phyloP scores from a whole-genome alignment of 2,113 vertebrate genomes.

The Phocoena sinus region DNA sequence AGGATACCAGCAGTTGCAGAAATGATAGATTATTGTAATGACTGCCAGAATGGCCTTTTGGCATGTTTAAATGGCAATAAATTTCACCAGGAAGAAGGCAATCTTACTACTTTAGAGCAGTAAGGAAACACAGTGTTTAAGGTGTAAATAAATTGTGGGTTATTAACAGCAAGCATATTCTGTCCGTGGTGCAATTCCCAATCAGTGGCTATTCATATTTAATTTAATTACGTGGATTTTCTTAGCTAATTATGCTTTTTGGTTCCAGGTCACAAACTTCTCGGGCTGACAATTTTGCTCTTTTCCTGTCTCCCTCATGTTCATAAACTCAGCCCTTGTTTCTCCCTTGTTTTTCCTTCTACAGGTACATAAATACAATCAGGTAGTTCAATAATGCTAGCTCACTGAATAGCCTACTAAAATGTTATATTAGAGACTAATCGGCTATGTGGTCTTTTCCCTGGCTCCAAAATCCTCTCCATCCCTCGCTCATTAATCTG shows the following conservation, averaged over 20 bases:
- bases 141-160: slow-evolving; percentile 94
- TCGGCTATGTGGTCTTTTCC: slow-evolving; percentile 60
- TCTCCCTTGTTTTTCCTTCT: background rate
- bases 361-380: background rate
- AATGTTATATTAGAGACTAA: slow-evolving; percentile 50
- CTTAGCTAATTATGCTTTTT: slow-evolving; percentile 64
- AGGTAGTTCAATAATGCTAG: background rate
- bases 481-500: slow-evolving; percentile 73
- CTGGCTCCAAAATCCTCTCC: slow-evolving; percentile 71
- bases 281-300: slow-evolving; percentile 47
- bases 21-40: slow-evolving; percentile 99
- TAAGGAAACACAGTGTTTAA: slow-evolving; percentile 88
- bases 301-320: slow-evolving; percentile 25
- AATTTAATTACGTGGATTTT: slow-evolving; percentile 80
- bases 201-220: slow-evolving; percentile 83
- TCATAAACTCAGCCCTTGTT: slow-evolving; percentile 30
- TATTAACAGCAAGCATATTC: slow-evolving; percentile 85
- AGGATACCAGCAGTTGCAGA: slow-evolving; percentile 90
- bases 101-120: slow-evolving; percentile 85
- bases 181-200: slow-evolving; percentile 72
- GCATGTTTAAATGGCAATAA: slow-evolving; percentile 99
- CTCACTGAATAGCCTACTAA: background rate
- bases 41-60: slow-evolving; percentile 91
- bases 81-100: slow-evolving; percentile 89
- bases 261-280: slow-evolving; percentile 39